phyloP scores from a whole-genome alignment of 2,797 vertebrate species.

The Catharus ustulatus region DNA sequence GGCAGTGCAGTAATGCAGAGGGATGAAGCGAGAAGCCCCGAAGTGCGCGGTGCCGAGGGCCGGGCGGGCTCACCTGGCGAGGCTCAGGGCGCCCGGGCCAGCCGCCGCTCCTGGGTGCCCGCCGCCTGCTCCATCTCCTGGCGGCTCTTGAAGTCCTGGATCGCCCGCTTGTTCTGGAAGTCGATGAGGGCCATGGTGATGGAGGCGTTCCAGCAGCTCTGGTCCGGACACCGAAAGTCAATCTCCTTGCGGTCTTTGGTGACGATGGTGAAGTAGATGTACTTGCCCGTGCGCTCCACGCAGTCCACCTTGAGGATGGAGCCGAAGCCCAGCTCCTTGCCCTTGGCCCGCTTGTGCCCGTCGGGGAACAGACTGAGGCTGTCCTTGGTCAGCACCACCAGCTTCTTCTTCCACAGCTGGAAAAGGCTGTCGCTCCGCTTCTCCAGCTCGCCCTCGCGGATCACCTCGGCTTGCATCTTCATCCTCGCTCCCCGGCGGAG shows the following conservation, averaged over 20 bases:
- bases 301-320: conserved; percentile 95
- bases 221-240: conserved; percentile 91
- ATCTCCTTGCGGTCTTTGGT: conserved; percentile 95
- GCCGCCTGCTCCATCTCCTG: conserved; percentile 83
- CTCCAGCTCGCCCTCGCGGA: conserved; percentile 95
- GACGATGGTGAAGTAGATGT: conserved; percentile 97
- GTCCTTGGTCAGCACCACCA: conserved; percentile 91
- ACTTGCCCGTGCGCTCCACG: conserved; percentile 94
- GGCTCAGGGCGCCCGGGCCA: conserved; percentile 82
- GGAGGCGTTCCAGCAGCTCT: conserved; percentile 92
- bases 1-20: accelerated
- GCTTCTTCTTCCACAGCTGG: conserved; percentile 96
- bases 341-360: conserved; percentile 82
- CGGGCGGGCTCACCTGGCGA: conserved; percentile 10
- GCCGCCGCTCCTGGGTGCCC: conserved; percentile 80
- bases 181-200: conserved; percentile 96
- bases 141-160: conserved; percentile 89
- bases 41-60: background rate
- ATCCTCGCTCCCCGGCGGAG: background rate
- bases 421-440: conserved; percentile 95
- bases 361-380: conserved; percentile 90
- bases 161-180: conserved; percentile 93
- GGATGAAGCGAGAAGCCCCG: background rate
- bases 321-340: conserved; percentile 92
- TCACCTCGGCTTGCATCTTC: conserved; percentile 75